Evolutionary conservation across 2,797 vertebrate genomes (phyloP), one percentile per base, ranked within the genome.

Genomic region (Pipistrellus nathusii): DNA sequence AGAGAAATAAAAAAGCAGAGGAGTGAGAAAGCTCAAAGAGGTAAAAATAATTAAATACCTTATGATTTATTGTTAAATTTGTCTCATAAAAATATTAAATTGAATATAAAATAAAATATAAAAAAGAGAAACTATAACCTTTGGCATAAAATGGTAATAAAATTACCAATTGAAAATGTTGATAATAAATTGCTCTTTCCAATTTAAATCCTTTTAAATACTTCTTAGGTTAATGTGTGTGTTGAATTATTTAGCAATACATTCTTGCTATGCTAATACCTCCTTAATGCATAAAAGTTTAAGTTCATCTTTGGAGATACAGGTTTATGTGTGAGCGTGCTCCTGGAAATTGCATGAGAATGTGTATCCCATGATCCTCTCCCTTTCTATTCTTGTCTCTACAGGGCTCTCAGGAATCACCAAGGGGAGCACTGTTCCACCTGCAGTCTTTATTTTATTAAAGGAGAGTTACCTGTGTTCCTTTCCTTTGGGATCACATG

Each of bases 101-200:
- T 25, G 3, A 44, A 89, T 41, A 88, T 93, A 94, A 92, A 90
- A 76, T n/a, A 82, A 92, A 94, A 81, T 69, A 81, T 89, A 18
- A 81, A 90, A 90, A 55, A 41, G 41, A 44, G 25, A 90, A 84
- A 83, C 75, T 27, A 83, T 87, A 86, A 87, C 30, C 68, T 93
- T 93, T 93, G 71, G 53, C 72, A 90, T 91, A 72, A 92, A 88
- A 82, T 88, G 44, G 20, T 48, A 86, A 73, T 95, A 72, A 93
- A 93, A 90, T 64, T 85, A 35, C 35, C 46, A 25, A 32, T 27
- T 77, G 77, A 80, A 93, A 93, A 85, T 84, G 48, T 46, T 68
- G 41, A 85, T 32, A 71, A 38, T 93, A 55, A 94, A 88, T 55
- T 86, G 20, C 21, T 91, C 66, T 73, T 80, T 81, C 18, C 23